Base-by-base conservation (phyloP, 1,140 invertebrate genomes). In the Lamellibrachia luymesi region DNA sequence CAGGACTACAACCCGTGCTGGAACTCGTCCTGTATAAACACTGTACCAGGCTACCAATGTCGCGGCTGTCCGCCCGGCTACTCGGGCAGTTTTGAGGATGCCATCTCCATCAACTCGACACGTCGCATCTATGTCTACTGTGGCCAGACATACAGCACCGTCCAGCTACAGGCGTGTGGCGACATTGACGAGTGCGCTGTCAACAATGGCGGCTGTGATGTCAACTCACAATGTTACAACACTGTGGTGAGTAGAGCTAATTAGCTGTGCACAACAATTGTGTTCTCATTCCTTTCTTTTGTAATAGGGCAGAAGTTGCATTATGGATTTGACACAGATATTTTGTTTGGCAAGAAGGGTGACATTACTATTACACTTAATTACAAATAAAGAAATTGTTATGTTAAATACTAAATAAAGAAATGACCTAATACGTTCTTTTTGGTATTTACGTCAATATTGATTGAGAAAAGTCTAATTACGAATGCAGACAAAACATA, bases 121-220 rank as follows among this genome's bases (percentile, higher is more conserved):
- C 27, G 50, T 10, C 50, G 92, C 27, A 56, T 92, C 51, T 92
- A 92, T 64, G 92, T 52, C 22, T 52, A 51, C 52, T 92, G 92
- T 52, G 92, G 92, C 8, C 27, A 93, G 92, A 93, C 56, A 8
- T 93, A 89, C 89, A 49, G 27, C 89, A 51, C 49, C 38, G 89
- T 80, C 38, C 93, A 94, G 49, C 90, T 92, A 56, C 95, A 95
- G 93, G 90, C 90, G 22, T 95, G 95, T 93, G 90, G 91, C 8
- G 95, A 95, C 50, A 52, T 95, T 51, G 93, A 95, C 90, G 95
- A 95, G 89, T 95, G 95, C 92, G 90, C 89, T 27, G 64, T 92
- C 0, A 94, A 95, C 91, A 94, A 94, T 93, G 95, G 94, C n/a
- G 95, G 95, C 56, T 95, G 95, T 94, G 94, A 95, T 93, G 22